Evolutionary conservation across 2,113 vertebrate species (phyloP).

Genomic region (Pampusana beccarii): DNA sequence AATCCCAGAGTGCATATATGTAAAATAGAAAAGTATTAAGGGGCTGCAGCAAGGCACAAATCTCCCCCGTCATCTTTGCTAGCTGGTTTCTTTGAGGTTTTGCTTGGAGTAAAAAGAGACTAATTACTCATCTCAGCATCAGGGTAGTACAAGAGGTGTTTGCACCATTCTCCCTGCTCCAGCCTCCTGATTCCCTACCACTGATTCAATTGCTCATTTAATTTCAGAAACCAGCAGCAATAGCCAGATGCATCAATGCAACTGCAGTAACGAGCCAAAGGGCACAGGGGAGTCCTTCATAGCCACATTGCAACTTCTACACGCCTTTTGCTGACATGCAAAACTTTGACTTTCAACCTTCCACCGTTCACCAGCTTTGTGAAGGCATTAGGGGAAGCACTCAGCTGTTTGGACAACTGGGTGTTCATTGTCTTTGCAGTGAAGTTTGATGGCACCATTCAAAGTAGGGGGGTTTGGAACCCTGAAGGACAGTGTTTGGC

Average conservation of each 20-base stretch:
- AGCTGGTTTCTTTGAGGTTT: background rate
- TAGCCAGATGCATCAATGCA: background rate
- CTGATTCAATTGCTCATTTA: background rate
- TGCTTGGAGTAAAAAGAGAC: background rate
- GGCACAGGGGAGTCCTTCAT: background rate
- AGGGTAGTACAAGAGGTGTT: background rate
- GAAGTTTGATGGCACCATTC: background rate
- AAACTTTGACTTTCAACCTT: background rate
- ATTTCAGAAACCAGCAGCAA: background rate
- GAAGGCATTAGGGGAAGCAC: background rate
- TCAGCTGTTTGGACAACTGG: background rate
- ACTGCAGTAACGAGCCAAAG: background rate
- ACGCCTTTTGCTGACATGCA: background rate
- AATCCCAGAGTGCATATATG: background rate
- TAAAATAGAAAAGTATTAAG: background rate
- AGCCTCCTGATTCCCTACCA: background rate
- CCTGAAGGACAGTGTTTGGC: background rate
- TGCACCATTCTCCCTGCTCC: background rate
- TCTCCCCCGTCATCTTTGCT: background rate
- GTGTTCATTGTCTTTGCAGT: background rate
- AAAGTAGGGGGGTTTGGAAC: background rate
- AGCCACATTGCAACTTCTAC: background rate
- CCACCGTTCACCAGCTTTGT: background rate
- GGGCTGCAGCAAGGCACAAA: background rate
- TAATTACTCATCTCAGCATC: background rate